Conservation (phyloP, 1,140 invertebrate species). For the Yoshiicerus persimilis region DNA sequence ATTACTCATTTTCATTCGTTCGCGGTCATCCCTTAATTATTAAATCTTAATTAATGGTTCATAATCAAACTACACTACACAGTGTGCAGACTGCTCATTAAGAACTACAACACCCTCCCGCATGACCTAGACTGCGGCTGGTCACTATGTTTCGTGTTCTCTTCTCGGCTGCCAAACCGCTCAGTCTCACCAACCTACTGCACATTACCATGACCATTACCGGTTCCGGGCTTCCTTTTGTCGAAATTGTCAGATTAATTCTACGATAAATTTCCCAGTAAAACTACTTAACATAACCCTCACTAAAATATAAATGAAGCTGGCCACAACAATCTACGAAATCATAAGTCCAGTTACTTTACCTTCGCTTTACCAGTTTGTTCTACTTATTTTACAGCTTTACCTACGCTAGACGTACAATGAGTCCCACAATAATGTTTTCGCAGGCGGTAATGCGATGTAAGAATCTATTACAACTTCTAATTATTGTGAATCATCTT, state of each 20-base stretch:
- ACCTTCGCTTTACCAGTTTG: background rate
- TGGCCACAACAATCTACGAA: background rate
- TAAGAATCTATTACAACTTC: too few relatives aligned
- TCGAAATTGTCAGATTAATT: background rate
- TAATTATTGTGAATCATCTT: too few relatives aligned
- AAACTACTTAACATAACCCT: background rate
- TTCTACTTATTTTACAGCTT: too few relatives aligned
- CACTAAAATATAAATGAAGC: background rate
- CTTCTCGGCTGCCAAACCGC: background rate
- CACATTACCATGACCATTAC: background rate
- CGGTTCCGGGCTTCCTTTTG: background rate
- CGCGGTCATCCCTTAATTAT: conserved; percentile 18
- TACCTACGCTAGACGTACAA: too few relatives aligned
- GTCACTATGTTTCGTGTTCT: background rate
- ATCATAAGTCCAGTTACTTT: background rate
- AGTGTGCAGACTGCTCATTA: background rate
- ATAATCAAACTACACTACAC: background rate
- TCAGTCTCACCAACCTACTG: background rate
- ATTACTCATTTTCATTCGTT: conserved; percentile 20
- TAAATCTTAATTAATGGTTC: conserved; percentile 29
- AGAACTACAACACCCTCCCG: background rate
- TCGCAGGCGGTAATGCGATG: too few relatives aligned
- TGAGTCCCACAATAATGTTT: too few relatives aligned
- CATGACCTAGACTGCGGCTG: background rate
- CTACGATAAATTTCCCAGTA: background rate